These are phyloP conservation scores for Phortica okadai DNA, from an alignment of 2,888 invertebrate genomes.

Conservation along the genomic window DNA sequence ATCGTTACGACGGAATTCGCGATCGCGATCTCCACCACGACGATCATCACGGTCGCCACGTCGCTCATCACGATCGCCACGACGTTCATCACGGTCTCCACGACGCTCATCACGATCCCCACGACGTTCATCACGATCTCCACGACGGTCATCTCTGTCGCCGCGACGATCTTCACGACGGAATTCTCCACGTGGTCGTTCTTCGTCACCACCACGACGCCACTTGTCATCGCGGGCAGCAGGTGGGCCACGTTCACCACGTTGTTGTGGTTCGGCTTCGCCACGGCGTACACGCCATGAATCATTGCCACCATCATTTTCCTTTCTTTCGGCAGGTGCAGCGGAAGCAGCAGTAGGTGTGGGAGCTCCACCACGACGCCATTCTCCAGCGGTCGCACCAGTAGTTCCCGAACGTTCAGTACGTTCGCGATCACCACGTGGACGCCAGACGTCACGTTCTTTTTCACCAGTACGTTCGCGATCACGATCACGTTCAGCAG, in stretches of 20 bases:
- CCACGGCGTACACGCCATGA: slow-evolving; percentile 70
- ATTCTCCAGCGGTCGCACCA: slow-evolving; percentile 45
- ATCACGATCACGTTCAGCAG: slow-evolving; percentile 71
- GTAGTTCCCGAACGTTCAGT: slow-evolving; percentile 57
- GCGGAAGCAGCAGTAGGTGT: slow-evolving; percentile 20
- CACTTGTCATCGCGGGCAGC: slow-evolving; percentile 33
- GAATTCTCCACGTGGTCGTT: slow-evolving; percentile 38
- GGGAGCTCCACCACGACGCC: slow-evolving; percentile 59
- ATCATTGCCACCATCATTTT: slow-evolving; percentile 54
- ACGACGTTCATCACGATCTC: slow-evolving; percentile 48
- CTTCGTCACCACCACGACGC: slow-evolving; percentile 48
- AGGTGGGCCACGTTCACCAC: slow-evolving; percentile 46
- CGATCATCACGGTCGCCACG: slow-evolving; percentile 50
- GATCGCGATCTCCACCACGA: slow-evolving; percentile 55
- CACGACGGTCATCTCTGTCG: slow-evolving; percentile 48
- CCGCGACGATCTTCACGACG: slow-evolving; percentile 40
- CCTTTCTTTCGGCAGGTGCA: slow-evolving; percentile 44
- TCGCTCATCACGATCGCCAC: slow-evolving; percentile 41
- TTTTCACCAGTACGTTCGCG: slow-evolving; percentile 58
- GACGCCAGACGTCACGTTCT: slow-evolving; percentile 72
- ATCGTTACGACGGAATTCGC: slow-evolving; percentile 62
- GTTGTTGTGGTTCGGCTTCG: slow-evolving; percentile 59
- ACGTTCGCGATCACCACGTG: slow-evolving; percentile 57
- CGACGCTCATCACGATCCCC: slow-evolving; percentile 48
- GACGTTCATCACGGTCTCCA: slow-evolving; percentile 38